These are phyloP conservation scores for Ammodytes marinus DNA, from an alignment of 2,113 vertebrate species.

Conservation along the genomic window DNA sequence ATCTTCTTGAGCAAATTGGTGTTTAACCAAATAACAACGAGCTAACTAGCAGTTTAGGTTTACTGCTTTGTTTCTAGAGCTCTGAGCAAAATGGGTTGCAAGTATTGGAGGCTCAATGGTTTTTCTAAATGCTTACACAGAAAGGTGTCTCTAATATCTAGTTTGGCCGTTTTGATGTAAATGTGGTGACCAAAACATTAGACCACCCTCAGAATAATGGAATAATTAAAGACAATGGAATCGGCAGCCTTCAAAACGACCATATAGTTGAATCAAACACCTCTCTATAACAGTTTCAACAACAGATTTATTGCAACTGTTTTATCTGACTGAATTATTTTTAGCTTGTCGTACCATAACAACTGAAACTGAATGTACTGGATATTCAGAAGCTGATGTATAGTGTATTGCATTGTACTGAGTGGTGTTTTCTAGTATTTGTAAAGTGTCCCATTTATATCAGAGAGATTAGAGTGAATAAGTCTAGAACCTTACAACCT, in stretches of 20 bases:
- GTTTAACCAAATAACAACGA: slow-evolving; percentile 5
- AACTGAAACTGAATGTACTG: not conserved
- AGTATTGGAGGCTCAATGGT: not conserved
- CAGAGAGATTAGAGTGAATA: not conserved
- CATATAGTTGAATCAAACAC: not conserved
- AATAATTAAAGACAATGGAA: not conserved
- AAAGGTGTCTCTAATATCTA: not conserved
- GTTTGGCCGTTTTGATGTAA: not conserved
- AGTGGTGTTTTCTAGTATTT: not conserved
- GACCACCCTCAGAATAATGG: not conserved
- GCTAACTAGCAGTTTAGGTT: not conserved
- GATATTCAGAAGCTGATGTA: not conserved
- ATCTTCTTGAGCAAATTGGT: not conserved
- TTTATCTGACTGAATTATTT: not conserved
- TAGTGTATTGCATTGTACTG: not conserved
- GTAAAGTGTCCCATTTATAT: not conserved
- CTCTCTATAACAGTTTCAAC: not conserved
- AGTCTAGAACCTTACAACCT: not conserved
- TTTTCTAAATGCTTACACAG: not conserved
- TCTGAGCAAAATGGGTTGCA: not conserved
- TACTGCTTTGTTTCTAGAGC: not conserved
- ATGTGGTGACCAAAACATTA: not conserved
- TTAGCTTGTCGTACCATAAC: not conserved
- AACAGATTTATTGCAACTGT: not conserved
- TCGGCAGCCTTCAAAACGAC: not conserved